Evolutionary conservation across 1,140 invertebrate genomes (phyloP).

Genomic region (Nasonia longicornis): DNA sequence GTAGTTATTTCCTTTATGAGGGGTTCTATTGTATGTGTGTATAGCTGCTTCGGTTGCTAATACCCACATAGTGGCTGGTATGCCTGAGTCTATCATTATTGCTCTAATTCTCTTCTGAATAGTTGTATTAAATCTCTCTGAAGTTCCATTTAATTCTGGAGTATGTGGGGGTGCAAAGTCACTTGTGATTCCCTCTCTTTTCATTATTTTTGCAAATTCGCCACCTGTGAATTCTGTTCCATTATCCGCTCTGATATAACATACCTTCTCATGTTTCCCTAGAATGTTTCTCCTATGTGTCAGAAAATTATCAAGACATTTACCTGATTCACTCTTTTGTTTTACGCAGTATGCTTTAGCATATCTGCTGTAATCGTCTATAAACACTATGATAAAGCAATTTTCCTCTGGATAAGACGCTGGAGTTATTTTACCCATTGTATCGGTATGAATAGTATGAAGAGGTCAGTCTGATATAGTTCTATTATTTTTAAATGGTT

Average conservation of each 20-base stretch:
- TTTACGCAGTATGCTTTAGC: conserved; percentile 33
- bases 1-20: background rate
- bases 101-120: conserved; percentile 7
- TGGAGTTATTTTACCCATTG: conserved; percentile 38
- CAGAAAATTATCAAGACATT: conserved; percentile 16
- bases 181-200: background rate
- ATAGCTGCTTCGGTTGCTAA: background rate
- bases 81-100: background rate
- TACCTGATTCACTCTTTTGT: conserved; percentile 22
- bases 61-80: background rate
- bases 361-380: conserved; percentile 33
- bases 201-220: background rate
- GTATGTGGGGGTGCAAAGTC: conserved; percentile 20
- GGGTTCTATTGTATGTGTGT: background rate
- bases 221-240: conserved; percentile 12
- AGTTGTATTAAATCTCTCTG: conserved; percentile 18
- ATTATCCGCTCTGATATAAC: conserved; percentile 16
- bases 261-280: conserved; percentile 1
- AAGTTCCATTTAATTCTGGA: conserved; percentile 40
- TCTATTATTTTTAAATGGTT: conserved; percentile 37
- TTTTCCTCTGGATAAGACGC: conserved; percentile 28
- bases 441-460: conserved; percentile 41
- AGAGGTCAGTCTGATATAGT: conserved; percentile 13
- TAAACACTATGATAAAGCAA: conserved; percentile 35
- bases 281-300: conserved; percentile 26